Conservation (phyloP, 2,888 invertebrate genomes). For the Ochropleura leucogaster region DNA sequence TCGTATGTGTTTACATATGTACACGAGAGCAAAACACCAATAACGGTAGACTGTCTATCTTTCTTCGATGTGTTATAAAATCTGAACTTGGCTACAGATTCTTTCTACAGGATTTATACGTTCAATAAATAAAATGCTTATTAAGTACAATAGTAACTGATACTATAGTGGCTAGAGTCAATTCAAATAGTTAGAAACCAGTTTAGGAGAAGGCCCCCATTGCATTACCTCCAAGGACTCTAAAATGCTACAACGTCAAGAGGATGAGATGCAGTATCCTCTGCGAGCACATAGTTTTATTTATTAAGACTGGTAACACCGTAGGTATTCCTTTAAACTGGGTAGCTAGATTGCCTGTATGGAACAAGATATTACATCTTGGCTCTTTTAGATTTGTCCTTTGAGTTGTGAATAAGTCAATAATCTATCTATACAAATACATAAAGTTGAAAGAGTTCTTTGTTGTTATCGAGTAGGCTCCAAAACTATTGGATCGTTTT, state of each 20-base stretch:
- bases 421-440: no score
- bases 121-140: neutral
- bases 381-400: neutral
- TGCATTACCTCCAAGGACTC: neutral
- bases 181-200: neutral
- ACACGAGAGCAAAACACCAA: neutral
- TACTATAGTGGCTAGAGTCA: neutral
- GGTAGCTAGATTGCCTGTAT: neutral
- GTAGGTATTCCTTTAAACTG: neutral
- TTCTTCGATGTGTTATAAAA: neutral
- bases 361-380: neutral
- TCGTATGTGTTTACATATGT: no score
- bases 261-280: slow-evolving; percentile 3
- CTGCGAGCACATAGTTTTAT: neutral
- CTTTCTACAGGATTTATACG: neutral
- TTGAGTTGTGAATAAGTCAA: no score
- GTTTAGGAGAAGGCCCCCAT: neutral
- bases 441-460: no score
- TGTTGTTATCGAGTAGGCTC: no score
- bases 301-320: neutral
- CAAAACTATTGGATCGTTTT: no score
- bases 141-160: neutral
- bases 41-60: neutral
- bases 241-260: neutral
- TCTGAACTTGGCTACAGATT: neutral